Evolutionary conservation across 1,140 invertebrate species (phyloP), one percentile per base, ranked within the genome.

Genomic region (Stegodyphus mimosarum): DNA sequence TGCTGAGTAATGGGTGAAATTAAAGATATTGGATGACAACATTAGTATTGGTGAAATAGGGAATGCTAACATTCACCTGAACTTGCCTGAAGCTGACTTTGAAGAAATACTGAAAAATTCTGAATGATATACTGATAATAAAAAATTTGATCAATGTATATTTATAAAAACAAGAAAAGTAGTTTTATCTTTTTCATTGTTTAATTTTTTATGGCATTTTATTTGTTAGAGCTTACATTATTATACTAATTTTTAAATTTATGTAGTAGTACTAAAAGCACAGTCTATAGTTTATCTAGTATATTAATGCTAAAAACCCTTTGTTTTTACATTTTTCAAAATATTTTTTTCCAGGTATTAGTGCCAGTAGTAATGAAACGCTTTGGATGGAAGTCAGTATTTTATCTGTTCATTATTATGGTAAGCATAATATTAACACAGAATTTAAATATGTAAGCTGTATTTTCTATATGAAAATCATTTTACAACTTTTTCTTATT

Each of bases 381-480:
- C n/a, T 73, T 83, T 78, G 80, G 80, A 17, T 87, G 86, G 86
- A 72, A 77, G 63, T 66, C 60, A 63, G 86, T 87, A 6, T 87
- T 87, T 87, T 87, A 79, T 84, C 66, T 79, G 11, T 87, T 87
- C 52, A 87, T 87, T 5, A 13, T 78, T 7, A 84, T 84, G 86
- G 86, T 87, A 84, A 84, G 86, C 6, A 2, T 64, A 33, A 33
- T 33, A 33, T 33, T 33, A 33, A 33, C 33, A 33, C 1, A 33
- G 1, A 33, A 33, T 33, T 33, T 33, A 33, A 33, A 33, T 33
- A 33, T 33, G 3, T 33, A 33, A 33, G 33, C 33, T 33, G 33
- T 33, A 33, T 33, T 33, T 33, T 33, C 33, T 33, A 33, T 33
- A 1, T 33, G 1, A 33, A 33, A 33, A 33, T 33, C 33, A 33